Evolutionary conservation across 2,113 vertebrate species (phyloP).

Genomic region (Chrysochloris asiatica): DNA sequence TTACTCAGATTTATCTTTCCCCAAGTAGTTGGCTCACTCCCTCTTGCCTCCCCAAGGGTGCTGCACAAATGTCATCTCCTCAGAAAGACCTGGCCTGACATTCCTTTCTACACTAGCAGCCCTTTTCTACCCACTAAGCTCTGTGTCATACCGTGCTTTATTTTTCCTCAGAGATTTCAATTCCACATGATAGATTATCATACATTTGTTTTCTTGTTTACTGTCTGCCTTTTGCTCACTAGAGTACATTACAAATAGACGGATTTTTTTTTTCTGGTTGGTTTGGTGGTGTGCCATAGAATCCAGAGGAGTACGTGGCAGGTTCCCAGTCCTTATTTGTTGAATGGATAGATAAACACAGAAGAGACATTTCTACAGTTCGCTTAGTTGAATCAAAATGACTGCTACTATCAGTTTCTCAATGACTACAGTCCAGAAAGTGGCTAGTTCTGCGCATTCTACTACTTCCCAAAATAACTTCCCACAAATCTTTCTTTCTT

Average conservation of each 20-base stretch:
- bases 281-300: background rate
- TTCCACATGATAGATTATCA: too few relatives aligned
- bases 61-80: background rate
- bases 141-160: too few relatives aligned
- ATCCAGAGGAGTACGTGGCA: too few relatives aligned
- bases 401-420: background rate
- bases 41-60: background rate
- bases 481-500: background rate
- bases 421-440: background rate
- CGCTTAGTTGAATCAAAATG: background rate
- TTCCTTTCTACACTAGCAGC: background rate
- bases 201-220: too few relatives aligned
- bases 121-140: background rate
- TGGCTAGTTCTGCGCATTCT: background rate
- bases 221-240: too few relatives aligned
- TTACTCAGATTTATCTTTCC: background rate
- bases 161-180: too few relatives aligned
- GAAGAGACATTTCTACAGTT: background rate
- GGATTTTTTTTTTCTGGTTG: background rate
- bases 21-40: too few relatives aligned
- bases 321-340: too few relatives aligned
- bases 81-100: background rate
- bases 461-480: background rate
- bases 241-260: too few relatives aligned
- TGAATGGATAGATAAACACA: background rate